Base-by-base conservation (phyloP, 2,113 vertebrate species). In the Leuciscus idus region DNA sequence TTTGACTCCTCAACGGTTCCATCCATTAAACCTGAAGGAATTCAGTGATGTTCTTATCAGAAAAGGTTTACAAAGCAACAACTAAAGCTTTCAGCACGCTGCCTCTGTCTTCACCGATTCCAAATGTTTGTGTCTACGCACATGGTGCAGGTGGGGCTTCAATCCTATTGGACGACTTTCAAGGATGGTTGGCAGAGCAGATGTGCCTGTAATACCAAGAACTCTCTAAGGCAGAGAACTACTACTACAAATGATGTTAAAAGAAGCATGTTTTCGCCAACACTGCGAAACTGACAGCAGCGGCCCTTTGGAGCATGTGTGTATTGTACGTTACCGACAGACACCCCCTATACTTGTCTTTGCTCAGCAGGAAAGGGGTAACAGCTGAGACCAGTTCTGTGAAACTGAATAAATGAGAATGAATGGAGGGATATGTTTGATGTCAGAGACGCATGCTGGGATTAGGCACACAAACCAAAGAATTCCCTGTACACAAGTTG, bases 151-250 rank as follows among this genome's bases (percentile, higher is more conserved):
- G 50, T 77, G 75, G 50, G 33, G 28, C 50, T 77, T 77, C 28
- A 33, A 55, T 77, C 50, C 75, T 33, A 77, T 6, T 77, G 75
- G 50, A 77, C 4, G 50, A 33, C 50, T 55, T 77, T 77, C 75
- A 77, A 77, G 50, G 75, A 77, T 52, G 75, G 75, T 23, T 77
- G 28, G 75, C 8, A 55, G 50, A 77, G 75, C 75, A 77, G 75
- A 77, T 77, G 75, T 77, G 75, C 28, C 48, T 33, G 50, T 77
- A 77, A 33, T 77, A 52, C 75, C 8, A 11, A 77, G 46, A 76
- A 76, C 23, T 76, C 75, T 77, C 75, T 21, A 28, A 55, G 50
- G 50, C 28, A 77, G 75, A 76, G 3, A 77, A 52, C 3, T 55
- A 77, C 75, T 77, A 77, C 75, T 77, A 55, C 48, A 77, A 55